Percentiles rank a stretch among this genome's conserved stretches.
These are phyloP conservation scores for Haliclystus octoradiatus DNA, from an alignment of 30 jellyfish, hydroid and myxozoan species.

Conservation along the genomic window DNA sequence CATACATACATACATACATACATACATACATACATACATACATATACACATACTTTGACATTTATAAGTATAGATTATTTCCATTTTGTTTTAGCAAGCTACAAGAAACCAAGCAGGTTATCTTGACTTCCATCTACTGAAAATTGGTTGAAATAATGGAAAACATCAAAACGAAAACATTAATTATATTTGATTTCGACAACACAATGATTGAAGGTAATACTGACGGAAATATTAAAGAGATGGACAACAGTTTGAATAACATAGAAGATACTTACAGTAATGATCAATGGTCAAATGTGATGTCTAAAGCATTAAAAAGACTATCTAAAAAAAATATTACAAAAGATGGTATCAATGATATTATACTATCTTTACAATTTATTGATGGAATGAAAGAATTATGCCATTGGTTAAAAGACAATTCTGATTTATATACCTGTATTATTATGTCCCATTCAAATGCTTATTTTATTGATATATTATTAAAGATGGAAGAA, in stretches of 20 bases:
- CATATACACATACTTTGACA: no score
- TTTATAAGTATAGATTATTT: no score
- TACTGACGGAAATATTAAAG: constrained; percentile 29
- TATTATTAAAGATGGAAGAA: constrained; percentile 9
- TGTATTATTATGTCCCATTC: constrained; percentile 44
- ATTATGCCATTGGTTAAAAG: constrained; percentile 1
- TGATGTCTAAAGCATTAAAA: constrained; percentile 19
- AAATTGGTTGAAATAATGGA: background rate
- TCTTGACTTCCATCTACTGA: no score
- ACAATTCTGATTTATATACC: constrained; percentile 7
- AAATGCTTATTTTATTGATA: constrained; percentile 35
- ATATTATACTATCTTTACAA: constrained; percentile 4
- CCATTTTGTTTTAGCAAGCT: no score
- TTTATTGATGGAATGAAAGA: constrained; percentile 6
- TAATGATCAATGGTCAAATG: constrained; percentile 29
- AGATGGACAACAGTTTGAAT: constrained; percentile 7
- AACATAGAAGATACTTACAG: background rate
- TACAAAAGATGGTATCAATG: constrained; percentile 8
- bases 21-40: no score
- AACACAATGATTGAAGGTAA: constrained; percentile 39
- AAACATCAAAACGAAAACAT: constrained; percentile 4
- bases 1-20: no score
- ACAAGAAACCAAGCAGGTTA: no score
- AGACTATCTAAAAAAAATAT: constrained; percentile 5
- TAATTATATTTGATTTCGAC: constrained; percentile 46